A percentile compares a stretch with the other conserved stretches of the same genome.
Evolutionary conservation across 2,888 invertebrate species (phyloP).

Genomic region (Mythimna vitellina): DNA sequence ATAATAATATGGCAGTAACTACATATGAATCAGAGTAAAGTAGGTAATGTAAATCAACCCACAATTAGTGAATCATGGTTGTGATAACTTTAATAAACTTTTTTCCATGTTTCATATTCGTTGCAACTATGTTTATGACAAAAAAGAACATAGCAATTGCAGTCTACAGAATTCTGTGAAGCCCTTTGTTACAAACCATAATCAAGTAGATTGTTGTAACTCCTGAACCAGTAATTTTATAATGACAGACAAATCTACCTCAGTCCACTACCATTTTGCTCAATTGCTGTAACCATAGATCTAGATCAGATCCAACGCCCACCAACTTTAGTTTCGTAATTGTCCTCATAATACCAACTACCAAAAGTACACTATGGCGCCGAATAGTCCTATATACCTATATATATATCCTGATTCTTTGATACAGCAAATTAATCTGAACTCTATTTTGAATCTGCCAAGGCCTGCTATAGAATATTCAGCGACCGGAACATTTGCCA

Average conservation of each 20-base stretch:
- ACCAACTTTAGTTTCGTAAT: conserved; percentile 74
- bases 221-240: conserved; percentile 62
- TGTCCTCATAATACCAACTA: conserved; percentile 67
- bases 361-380: conserved; percentile 73
- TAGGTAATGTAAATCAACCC: conserved; percentile 9
- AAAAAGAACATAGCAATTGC: conserved; percentile 24
- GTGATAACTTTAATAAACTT: conserved; percentile 45
- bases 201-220: conserved; percentile 55
- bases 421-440: conserved; percentile 46
- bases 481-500: conserved; percentile 55
- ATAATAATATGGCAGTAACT: conserved; percentile 43
- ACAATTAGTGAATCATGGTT: conserved; percentile 14
- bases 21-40: conserved; percentile 33
- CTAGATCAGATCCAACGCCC: conserved; percentile 73
- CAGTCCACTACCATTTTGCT: conserved; percentile 66
- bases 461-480: conserved; percentile 49
- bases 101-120: conserved; percentile 27
- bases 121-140: conserved; percentile 24
- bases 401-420: conserved; percentile 68
- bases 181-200: conserved; percentile 53
- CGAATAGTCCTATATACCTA: conserved; percentile 60
- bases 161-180: conserved; percentile 27
- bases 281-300: conserved; percentile 69
- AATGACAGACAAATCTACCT: conserved; percentile 62
- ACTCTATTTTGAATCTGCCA: conserved; percentile 56